Conservation (phyloP, 1,140 invertebrate species). For the Panulirus ornatus region DNA sequence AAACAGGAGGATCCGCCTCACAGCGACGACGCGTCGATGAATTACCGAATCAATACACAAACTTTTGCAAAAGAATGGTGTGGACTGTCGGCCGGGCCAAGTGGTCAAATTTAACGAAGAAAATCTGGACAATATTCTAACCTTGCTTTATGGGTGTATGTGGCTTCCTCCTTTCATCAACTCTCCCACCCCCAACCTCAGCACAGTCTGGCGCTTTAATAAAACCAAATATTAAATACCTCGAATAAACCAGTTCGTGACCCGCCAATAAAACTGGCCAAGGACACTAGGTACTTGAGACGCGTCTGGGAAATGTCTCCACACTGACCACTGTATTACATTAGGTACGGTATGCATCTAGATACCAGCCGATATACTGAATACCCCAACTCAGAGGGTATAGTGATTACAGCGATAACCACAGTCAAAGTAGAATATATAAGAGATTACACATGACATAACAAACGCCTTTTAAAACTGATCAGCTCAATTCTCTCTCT, state of each 20-base stretch:
- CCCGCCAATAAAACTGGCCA: not conserved
- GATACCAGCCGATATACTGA: too few species aligned
- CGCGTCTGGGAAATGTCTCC: not conserved
- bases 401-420: too few species aligned
- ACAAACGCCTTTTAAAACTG: too few species aligned
- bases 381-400: too few species aligned
- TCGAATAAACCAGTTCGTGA: not conserved
- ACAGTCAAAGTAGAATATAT: too few species aligned
- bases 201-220: not conserved
- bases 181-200: too few species aligned
- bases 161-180: not conserved
- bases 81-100: not conserved
- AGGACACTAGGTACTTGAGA: not conserved
- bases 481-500: too few species aligned
- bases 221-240: not conserved
- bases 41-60: not conserved
- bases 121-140: conserved; percentile 26
- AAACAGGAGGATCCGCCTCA: too few species aligned
- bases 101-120: conserved; percentile 32
- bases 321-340: too few species aligned
- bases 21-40: not conserved
- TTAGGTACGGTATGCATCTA: too few species aligned
- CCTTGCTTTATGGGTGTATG: not conserved
- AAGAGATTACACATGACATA: too few species aligned
- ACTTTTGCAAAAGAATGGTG: not conserved